Evolutionary conservation across 1,140 invertebrate species (phyloP).

Genomic region (Glomeris maerens): DNA sequence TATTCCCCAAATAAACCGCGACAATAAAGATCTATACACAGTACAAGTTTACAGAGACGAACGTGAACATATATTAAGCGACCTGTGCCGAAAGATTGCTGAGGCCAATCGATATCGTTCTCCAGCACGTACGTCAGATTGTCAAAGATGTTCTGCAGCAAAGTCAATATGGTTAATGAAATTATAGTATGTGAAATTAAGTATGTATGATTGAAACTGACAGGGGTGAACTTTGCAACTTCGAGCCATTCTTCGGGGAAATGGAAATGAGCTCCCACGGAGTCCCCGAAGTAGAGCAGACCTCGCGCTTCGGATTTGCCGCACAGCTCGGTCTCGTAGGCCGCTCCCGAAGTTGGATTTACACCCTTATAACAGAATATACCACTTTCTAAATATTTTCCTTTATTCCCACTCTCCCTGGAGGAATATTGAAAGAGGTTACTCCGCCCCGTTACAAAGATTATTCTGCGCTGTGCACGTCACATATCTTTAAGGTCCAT

Average conservation of each 20-base stretch:
- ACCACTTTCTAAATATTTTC: not conserved
- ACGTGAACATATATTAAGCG: no score
- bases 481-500: no score
- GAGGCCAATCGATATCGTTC: slow-evolving; percentile 40
- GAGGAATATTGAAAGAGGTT: no score
- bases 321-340: slow-evolving; percentile 35
- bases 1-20: no score
- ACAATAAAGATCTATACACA: no score
- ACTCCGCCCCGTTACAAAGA: slow-evolving; percentile 7
- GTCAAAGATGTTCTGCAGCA: slow-evolving; percentile 25
- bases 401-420: no score
- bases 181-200: no score
- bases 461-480: no score
- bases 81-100: slow-evolving; percentile 36
- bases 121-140: slow-evolving; percentile 29
- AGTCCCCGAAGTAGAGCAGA: slow-evolving; percentile 37
- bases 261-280: slow-evolving; percentile 39
- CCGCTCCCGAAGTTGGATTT: slow-evolving; percentile 22
- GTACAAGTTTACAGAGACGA: no score
- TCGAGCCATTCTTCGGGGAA: slow-evolving; percentile 32
- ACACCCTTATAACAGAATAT: slow-evolving; percentile 24
- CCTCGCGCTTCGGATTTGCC: slow-evolving; percentile 26
- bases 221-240: not conserved
- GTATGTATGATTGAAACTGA: not conserved
- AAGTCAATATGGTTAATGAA: slow-evolving; percentile 4